Conservation (phyloP, 2,888 invertebrate genomes). For the Diplolepis rosae region DNA sequence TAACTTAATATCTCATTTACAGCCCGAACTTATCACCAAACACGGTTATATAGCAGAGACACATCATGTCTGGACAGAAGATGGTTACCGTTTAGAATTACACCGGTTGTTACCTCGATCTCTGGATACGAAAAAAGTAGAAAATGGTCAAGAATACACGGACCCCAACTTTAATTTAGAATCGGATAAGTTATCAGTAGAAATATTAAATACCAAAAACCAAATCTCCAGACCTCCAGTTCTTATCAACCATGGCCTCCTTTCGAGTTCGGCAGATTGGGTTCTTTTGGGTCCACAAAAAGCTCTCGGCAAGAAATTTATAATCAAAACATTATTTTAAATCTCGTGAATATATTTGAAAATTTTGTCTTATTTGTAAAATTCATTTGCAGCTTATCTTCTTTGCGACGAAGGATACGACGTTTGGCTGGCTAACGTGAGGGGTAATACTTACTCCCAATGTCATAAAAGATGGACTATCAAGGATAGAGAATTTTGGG, state of each 20-base stretch:
- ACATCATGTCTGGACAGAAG: constrained; percentile 73
- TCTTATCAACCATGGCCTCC: constrained; percentile 65
- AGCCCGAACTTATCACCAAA: constrained; percentile 73
- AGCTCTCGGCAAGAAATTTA: constrained; percentile 60
- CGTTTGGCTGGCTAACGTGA: constrained; percentile 69
- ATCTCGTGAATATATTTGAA: neutral
- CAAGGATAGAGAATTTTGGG: constrained; percentile 69
- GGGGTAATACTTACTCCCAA: constrained; percentile 70
- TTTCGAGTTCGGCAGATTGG: constrained; percentile 70
- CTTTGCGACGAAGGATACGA: constrained; percentile 68
- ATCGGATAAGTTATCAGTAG: constrained; percentile 18
- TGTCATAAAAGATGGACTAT: constrained; percentile 64
- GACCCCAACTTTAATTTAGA: constrained; percentile 22
- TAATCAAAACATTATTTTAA: neutral
- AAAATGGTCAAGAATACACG: constrained; percentile 29
- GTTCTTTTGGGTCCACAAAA: constrained; percentile 68
- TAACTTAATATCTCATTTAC: constrained; percentile 48
- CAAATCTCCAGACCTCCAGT: constrained; percentile 54
- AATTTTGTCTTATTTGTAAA: no score
- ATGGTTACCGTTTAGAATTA: constrained; percentile 74
- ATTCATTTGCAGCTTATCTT: constrained; percentile 59
- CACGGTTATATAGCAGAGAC: constrained; percentile 73
- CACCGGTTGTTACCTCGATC: constrained; percentile 70
- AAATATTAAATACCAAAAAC: constrained; percentile 30
- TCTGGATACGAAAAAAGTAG: constrained; percentile 37